Conservation (phyloP, 2,797 vertebrate species). For the Columba guinea region DNA sequence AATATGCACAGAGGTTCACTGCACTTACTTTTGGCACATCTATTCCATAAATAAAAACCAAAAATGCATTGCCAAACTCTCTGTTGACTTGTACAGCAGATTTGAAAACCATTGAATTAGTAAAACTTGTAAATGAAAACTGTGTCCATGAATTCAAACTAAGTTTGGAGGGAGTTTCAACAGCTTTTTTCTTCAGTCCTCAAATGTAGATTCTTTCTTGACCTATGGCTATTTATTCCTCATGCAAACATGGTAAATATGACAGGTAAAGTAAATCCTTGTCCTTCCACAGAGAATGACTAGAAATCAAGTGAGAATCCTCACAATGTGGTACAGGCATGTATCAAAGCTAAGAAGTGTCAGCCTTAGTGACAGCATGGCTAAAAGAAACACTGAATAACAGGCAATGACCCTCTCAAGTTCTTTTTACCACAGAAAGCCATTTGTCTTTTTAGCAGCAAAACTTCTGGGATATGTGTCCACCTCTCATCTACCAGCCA, state of each 20-base stretch:
- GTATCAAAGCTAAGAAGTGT: background rate
- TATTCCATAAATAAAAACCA: background rate
- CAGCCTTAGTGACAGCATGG: background rate
- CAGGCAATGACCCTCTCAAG: background rate
- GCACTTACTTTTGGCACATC: background rate
- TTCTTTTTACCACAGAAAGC: background rate
- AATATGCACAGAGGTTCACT: background rate
- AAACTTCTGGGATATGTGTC: background rate
- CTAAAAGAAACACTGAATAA: background rate
- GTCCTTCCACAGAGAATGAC: background rate
- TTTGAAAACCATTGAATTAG: background rate
- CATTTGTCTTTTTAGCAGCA: background rate
- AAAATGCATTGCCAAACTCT: background rate
- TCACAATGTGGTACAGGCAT: accelerated
- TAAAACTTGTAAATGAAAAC: background rate
- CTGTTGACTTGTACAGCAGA: background rate
- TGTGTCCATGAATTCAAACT: background rate
- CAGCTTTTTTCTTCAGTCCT: background rate
- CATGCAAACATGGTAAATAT: background rate
- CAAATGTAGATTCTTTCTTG: background rate
- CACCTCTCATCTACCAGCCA: background rate
- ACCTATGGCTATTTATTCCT: background rate
- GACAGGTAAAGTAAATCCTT: background rate
- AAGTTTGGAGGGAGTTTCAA: background rate
- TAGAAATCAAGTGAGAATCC: background rate